Evolutionary conservation across 2,113 vertebrate species (phyloP), one percentile per base, ranked within the genome.

Genomic region (Corythornis cristatus): DNA sequence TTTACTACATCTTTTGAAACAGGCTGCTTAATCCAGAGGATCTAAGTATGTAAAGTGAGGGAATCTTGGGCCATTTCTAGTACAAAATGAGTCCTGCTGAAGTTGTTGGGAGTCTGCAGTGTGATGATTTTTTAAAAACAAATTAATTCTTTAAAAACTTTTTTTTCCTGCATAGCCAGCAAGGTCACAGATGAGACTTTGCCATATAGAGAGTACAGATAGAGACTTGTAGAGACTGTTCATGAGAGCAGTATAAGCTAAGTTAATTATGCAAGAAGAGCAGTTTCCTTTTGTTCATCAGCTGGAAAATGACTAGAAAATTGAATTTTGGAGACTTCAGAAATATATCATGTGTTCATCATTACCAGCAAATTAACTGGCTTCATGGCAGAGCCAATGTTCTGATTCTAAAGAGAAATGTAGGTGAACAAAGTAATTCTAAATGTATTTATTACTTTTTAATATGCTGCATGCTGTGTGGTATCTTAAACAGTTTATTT

Each of bases 301-400:
- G 40, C 86, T 89, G 62, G 61, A 89, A 95, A 56, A 94, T 72
- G 3, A 91, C 57, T 79, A 79, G 77, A 91, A 72, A 95, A 81
- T 93, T 93, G 80, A 78, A 86, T 62, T 77, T 82, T 95, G 29
- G 60, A 72, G 71, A 56, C 33, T 84, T 91, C 33, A 83, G 61
- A 86, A 73, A 85, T 84, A 31, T 6, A 72, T 93, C 84, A 85
- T 71, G 17, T 78, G 58, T 89, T 93, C 71, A 75, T 90, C 73
- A 42, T 75, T 91, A 71, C 73, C 29, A 88, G 23, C 23, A 90
- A 93, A 93, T 94, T 88, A 89, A 73, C 66, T 58, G 74, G 17
- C 74, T 86, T 84, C 25, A 43, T 88, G 58, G 45, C 87, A 35
- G n/a, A 79, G 35, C 35, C 42, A 23, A 8, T 58, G 40, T 45